These are phyloP conservation scores for Lordiphosa andalusiaca DNA, from an alignment of 2,888 invertebrate species.

Conservation along the genomic window DNA sequence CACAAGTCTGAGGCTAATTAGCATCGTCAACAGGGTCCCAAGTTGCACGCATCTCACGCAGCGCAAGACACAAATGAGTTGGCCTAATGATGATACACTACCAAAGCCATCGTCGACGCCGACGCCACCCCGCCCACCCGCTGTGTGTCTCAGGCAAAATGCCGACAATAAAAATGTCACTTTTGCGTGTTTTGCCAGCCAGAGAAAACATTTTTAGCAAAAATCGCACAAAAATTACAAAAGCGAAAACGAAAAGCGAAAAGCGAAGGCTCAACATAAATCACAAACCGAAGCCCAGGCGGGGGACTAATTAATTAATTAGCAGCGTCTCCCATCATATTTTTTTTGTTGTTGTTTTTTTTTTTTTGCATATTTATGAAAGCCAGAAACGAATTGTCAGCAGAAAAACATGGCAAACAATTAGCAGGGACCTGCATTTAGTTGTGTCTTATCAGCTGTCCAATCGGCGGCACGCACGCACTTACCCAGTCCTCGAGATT, in stretches of 20 bases:
- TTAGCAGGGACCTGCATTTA: constrained; percentile 46
- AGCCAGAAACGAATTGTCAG: constrained; percentile 57
- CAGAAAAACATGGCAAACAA: constrained; percentile 58
- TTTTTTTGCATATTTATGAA: constrained; percentile 29
- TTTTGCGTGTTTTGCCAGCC: constrained; percentile 45
- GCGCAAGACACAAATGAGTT: constrained; percentile 21
- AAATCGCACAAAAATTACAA: constrained; percentile 25
- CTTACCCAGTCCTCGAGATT: constrained; percentile 32
- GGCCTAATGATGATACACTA: constrained; percentile 31
- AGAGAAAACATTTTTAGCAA: constrained; percentile 21
- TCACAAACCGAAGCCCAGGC: constrained; percentile 42
- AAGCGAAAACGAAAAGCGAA: constrained; percentile 2
- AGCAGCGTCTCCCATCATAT: constrained; percentile 34
- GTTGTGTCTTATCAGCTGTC: constrained; percentile 35
- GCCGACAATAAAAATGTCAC: constrained; percentile 54
- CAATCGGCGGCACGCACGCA: constrained; percentile 56
- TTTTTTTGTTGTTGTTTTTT: too few relatives aligned
- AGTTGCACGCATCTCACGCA: constrained; percentile 38
- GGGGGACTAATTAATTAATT: constrained; percentile 60
- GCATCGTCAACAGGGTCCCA: constrained; percentile 37
- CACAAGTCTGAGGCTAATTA: constrained; percentile 36
- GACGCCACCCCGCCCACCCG: background rate
- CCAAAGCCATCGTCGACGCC: background rate
- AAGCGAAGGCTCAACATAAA: constrained; percentile 38
- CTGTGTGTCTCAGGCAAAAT: constrained; percentile 32